A percentile compares a stretch with the other conserved stretches of the same genome.
Evolutionary conservation across 2,113 vertebrate species (phyloP).

Genomic region (Gulo gulo): DNA sequence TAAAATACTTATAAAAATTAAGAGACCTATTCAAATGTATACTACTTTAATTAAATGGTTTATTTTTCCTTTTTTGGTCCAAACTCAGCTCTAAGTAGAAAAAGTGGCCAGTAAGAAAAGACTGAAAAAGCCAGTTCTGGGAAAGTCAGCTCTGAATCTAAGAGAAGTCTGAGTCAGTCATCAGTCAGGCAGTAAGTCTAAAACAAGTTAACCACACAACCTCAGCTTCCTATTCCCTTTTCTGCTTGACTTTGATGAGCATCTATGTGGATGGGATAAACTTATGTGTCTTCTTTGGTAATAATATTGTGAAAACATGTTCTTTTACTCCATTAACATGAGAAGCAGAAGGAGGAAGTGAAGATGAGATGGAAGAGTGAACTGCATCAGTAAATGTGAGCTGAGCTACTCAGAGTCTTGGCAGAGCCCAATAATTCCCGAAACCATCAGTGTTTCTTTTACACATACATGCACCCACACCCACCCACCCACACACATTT

Average conservation of each 20-base stretch:
- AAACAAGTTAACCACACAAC: background rate
- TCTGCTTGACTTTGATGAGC: background rate
- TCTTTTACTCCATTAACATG: background rate
- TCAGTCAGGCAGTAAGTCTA: background rate
- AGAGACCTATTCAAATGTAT: background rate
- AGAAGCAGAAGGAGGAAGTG: background rate
- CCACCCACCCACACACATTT: background rate
- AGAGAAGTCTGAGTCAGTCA: background rate
- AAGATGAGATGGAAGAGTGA: background rate
- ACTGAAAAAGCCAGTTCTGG: background rate
- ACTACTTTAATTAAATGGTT: background rate
- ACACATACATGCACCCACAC: background rate
- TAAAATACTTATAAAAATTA: background rate
- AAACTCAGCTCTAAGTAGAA: background rate
- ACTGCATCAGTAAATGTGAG: background rate
- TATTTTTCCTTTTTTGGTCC: background rate
- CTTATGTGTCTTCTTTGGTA: background rate
- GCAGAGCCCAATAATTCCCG: background rate
- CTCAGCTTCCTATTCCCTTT: background rate
- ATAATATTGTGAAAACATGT: background rate
- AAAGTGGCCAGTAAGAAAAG: background rate
- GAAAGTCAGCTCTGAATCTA: background rate
- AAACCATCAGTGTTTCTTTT: background rate
- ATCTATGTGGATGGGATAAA: background rate
- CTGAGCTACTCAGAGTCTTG: background rate